A percentile compares a stretch with the other conserved stretches of the same genome.
Conservation (phyloP, 2,113 vertebrate genomes). For the Lutjanus erythropterus region DNA sequence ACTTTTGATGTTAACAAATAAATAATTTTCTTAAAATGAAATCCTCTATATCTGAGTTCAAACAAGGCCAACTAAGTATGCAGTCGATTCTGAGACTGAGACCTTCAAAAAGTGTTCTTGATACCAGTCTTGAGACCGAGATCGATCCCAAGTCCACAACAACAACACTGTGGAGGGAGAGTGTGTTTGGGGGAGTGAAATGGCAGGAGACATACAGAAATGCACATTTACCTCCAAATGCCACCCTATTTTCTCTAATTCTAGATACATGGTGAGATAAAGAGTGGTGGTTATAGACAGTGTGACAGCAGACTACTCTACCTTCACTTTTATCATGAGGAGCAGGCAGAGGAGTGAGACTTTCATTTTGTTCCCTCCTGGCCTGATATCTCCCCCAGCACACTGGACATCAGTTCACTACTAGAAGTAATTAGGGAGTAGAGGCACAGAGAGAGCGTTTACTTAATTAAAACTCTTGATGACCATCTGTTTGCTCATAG, state of each 20-base stretch:
- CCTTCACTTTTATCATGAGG: constrained; percentile 26
- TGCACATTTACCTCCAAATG: constrained; percentile 4
- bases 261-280: constrained; percentile 30
- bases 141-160: too few relatives aligned
- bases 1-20: too few relatives aligned
- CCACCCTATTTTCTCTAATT: constrained; percentile 7
- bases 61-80: too few relatives aligned
- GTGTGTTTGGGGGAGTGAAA: background rate
- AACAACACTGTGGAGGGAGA: background rate
- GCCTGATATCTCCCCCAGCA: constrained; percentile 48
- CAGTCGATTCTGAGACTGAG: too few relatives aligned
- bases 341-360: constrained; percentile 13
- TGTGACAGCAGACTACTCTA: background rate
- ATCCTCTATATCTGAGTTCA: too few relatives aligned
- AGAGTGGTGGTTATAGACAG: constrained; percentile 17
- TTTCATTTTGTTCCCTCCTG: constrained; percentile 20
- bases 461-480: constrained; percentile 78
- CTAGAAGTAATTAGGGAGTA: constrained; percentile 68
- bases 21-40: too few relatives aligned
- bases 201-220: constrained; percentile 3
- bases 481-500: constrained; percentile 75
- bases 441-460: constrained; percentile 59
- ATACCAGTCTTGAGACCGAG: too few relatives aligned
- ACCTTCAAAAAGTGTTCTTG: too few relatives aligned
- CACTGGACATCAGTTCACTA: constrained; percentile 61